Evolutionary conservation across 2,113 vertebrate genomes (phyloP), one percentile per base, ranked within the genome.

Genomic region (Brienomyrus brachyistius): DNA sequence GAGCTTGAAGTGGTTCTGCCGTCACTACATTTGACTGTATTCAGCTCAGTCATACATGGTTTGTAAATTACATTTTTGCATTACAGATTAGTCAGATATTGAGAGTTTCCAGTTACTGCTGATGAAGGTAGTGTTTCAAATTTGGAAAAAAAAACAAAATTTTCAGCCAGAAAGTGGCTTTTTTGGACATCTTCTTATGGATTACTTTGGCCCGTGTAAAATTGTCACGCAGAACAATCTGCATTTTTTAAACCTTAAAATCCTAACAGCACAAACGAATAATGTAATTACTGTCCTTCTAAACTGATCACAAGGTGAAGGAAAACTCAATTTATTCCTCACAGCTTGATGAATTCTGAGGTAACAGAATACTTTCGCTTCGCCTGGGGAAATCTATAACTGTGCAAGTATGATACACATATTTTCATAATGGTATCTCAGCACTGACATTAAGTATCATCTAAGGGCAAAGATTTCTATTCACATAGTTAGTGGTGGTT

Each of bases 201-300:
- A 23, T 62, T 88, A 88, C 40, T 62, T 88, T 62, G 35, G 54
- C 52, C 54, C 5, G 8, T 43, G 48, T 52, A 52, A 86, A 47
- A 86, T 54, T 43, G 15, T 56, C 35, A 19, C 52, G 62, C 31
- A 27, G 43, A 54, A 17, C 54, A 62, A 35, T 62, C 56, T 66
- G 87, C 52, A 66, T 88, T 88, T 66, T 88, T 88, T 43, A 66
- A 88, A 21, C 56, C 35, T 40, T 54, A 87, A 54, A 87, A 87
- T 87, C n/a, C 27, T 66, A 66, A 59, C 13, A 62, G 17, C 56
- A 66, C 56, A 62, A n/a, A 21, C 40, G 23, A 45, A 66, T 66
- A 88, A 62, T 35, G 59, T 66, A 88, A 88, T 66, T 66, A 66
- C 87, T n/a, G 87, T 88, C 40, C 86, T 88, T 17, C 87, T 66